phyloP scores from a whole-genome alignment of 2,888 invertebrate genomes.

The Synergus laeviventris region DNA sequence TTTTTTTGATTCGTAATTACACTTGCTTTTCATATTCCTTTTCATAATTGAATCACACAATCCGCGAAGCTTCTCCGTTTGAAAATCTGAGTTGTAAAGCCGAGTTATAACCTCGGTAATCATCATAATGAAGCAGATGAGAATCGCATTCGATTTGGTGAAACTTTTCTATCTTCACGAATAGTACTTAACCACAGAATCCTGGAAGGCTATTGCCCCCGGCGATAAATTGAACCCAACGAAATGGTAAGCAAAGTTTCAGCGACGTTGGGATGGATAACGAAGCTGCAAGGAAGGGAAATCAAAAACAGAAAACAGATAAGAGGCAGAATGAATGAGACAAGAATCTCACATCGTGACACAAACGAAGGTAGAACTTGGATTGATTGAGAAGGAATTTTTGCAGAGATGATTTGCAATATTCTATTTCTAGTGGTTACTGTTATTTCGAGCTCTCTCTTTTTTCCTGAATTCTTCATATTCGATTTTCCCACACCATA shows the following conservation, averaged over 20 bases:
- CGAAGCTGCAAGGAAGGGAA: slow-evolving; percentile 41
- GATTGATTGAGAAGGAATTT: slow-evolving; percentile 52
- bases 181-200: slow-evolving; percentile 48
- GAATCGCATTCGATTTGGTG: slow-evolving; percentile 51
- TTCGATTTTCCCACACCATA: slow-evolving; percentile 13
- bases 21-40: background rate
- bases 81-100: background rate
- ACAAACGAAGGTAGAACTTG: slow-evolving; percentile 53
- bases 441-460: background rate
- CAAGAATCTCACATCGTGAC: slow-evolving; percentile 44
- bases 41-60: background rate
- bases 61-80: background rate
- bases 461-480: background rate
- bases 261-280: slow-evolving; percentile 53
- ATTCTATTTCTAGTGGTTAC: slow-evolving; percentile 39
- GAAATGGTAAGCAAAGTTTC: slow-evolving; percentile 61
- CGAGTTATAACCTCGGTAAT: slow-evolving; percentile 5
- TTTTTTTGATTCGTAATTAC: background rate
- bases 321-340: background rate
- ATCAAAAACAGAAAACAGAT: background rate
- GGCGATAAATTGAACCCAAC: slow-evolving; percentile 61
- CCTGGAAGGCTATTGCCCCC: slow-evolving; percentile 50
- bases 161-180: slow-evolving; percentile 45
- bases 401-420: slow-evolving; percentile 52
- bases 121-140: slow-evolving; percentile 41